Base-by-base conservation (phyloP, 2,113 vertebrate species). In the Seriola aureovittata region DNA sequence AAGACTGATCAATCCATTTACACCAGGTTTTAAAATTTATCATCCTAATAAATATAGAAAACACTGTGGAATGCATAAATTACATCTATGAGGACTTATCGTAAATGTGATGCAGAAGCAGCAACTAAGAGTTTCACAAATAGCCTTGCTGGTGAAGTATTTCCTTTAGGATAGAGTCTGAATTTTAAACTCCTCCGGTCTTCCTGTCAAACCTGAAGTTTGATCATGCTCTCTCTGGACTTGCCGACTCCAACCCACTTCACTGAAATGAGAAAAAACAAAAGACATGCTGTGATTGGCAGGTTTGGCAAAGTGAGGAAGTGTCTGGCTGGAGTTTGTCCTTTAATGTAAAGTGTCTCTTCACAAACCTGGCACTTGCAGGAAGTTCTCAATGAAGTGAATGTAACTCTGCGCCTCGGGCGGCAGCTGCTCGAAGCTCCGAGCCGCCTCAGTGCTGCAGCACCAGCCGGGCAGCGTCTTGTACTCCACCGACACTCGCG, bases 241-340 rank as follows among this genome's bases (percentile, higher is more conserved):
- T 96, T 96, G 60, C 95, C 95, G 29, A 96, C 95, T 76, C 95
- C 95, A 2, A 96, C 94, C 95, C 95, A 96, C 89, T 96, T 96
- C 80, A 96, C 95, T 96, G 88, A 69, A 95, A 93, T 23, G 36
- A 82, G 38, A 63, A 10, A 55, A 75, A 42, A 25, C 6, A 32
- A 71, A 1, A 57, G 36, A 78, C 5, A 23, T 57, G 44, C 25
- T 5, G 73, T 58, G 60, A 87, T 0, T 58, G 79, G 66, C 59
- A 57, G 67, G 13, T 85, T 83, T 82, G 67, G 80, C 79, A 62
- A 66, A 63, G 68, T 1, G 1, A 2, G 3, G 3, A 58, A 40
- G 34, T 4, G 3, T 71, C 62, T 72, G 76, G 78, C 77, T 75
- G 38, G 34, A 12, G 21, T 50, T 38, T 65, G 44, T 64, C 29